Conservation (phyloP, 2,888 invertebrate species). For the Campoplex capitator region DNA sequence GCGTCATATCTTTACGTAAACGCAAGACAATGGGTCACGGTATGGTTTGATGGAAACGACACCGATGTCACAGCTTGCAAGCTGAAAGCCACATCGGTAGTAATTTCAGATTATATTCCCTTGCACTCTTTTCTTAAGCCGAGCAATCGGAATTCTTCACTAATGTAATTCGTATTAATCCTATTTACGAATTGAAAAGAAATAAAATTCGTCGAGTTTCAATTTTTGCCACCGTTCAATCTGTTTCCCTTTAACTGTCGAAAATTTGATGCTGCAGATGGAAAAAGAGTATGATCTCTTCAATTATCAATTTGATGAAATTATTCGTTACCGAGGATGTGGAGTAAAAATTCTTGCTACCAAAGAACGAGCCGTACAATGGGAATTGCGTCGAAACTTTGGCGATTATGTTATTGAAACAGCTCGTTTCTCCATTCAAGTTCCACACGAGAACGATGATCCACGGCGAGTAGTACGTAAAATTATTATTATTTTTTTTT, state of each 20-base stretch:
- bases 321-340: constrained; percentile 68
- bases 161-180: background rate
- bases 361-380: constrained; percentile 49
- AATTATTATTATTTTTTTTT: background rate
- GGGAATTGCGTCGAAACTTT: constrained; percentile 58
- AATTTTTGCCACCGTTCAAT: too few species aligned
- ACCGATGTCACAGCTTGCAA: constrained; percentile 39
- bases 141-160: too few species aligned
- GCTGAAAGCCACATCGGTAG: constrained; percentile 29
- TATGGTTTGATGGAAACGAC: constrained; percentile 38
- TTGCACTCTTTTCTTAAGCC: background rate
- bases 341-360: constrained; percentile 70
- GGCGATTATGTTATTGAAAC: constrained; percentile 32
- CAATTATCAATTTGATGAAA: background rate
- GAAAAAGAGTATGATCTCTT: constrained; percentile 32
- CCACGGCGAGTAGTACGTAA: constrained; percentile 2
- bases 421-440: background rate
- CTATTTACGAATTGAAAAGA: too few species aligned
- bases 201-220: background rate
- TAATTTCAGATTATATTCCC: background rate
- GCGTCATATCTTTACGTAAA: background rate
- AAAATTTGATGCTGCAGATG: background rate
- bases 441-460: background rate
- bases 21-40: constrained; percentile 43
- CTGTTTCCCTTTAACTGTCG: background rate